Evolutionary conservation across 2,797 vertebrate species (phyloP).

Genomic region (Malacoctenus gilli): DNA sequence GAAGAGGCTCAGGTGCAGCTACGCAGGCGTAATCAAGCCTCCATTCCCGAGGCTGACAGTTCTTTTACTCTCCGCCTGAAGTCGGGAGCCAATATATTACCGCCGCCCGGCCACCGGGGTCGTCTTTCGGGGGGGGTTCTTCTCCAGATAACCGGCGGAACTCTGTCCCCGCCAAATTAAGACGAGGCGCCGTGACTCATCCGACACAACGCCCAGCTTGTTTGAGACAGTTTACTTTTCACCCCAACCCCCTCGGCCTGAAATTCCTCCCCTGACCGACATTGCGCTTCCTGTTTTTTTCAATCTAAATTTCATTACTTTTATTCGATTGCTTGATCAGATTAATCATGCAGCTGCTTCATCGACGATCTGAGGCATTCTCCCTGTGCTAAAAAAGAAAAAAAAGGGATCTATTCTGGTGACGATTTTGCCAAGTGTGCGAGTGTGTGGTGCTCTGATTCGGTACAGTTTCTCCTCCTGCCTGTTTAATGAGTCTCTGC

Average conservation of each 20-base stretch:
- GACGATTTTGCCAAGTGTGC: neutral
- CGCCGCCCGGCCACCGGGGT: slow-evolving; percentile 54
- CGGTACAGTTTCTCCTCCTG: neutral
- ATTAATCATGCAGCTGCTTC: neutral
- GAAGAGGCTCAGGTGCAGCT: slow-evolving; percentile 75
- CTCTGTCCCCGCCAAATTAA: slow-evolving; percentile 30
- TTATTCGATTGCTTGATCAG: neutral
- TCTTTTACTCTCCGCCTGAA: slow-evolving; percentile 73
- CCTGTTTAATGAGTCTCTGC: neutral
- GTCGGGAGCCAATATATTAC: slow-evolving; percentile 76
- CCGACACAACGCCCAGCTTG: slow-evolving; percentile 20
- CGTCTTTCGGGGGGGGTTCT: slow-evolving; percentile 54
- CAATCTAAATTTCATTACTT: neutral
- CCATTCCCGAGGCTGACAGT: slow-evolving; percentile 75
- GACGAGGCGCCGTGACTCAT: slow-evolving; percentile 16
- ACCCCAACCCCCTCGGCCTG: slow-evolving; percentile 1
- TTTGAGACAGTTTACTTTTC: too few relatives aligned
- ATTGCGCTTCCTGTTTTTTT: neutral
- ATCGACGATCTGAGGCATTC: neutral
- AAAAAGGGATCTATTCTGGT: too few relatives aligned
- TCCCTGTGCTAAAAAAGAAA: neutral
- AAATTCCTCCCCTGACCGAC: neutral
- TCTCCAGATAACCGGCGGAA: slow-evolving; percentile 58
- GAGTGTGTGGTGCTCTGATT: neutral
- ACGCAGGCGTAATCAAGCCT: slow-evolving; percentile 73